Conservation (phyloP, 2,113 vertebrate genomes). For the Hoplias malabaricus region DNA sequence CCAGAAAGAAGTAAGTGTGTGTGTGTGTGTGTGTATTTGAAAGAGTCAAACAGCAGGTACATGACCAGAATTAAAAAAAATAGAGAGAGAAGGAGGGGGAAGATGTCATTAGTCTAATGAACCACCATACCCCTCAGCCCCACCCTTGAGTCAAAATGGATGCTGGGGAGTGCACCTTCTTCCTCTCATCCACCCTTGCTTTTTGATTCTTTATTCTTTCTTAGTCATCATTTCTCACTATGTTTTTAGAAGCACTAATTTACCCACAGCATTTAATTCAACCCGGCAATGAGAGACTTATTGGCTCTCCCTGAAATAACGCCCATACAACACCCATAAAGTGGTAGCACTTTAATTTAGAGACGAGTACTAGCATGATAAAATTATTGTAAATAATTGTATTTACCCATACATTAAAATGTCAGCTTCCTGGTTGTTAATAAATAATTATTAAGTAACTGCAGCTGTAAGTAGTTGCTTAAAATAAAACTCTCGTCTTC, state of each 20-base stretch:
- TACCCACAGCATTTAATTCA: neutral
- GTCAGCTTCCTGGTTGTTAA: no score
- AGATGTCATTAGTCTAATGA: constrained; percentile 43
- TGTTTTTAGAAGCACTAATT: neutral
- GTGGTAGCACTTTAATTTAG: no score
- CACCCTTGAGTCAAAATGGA: neutral
- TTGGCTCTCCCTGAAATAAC: no score
- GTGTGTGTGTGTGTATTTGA: neutral
- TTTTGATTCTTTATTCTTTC: neutral
- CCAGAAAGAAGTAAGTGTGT: constrained; percentile 8
- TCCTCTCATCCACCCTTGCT: neutral
- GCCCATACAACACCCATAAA: no score
- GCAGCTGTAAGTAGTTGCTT: no score
- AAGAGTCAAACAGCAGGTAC: constrained; percentile 3
- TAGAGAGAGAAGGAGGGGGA: neutral
- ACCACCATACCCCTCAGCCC: neutral
- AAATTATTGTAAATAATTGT: no score
- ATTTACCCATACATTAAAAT: no score
- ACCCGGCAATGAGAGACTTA: no score
- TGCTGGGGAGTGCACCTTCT: no score
- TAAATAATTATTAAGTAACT: no score
- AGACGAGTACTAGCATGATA: no score
- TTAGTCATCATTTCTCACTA: neutral
- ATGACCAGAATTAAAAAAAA: constrained; percentile 28
- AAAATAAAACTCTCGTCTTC: no score